A percentile compares a stretch with the other conserved stretches of the same genome.
Evolutionary conservation across 2,113 vertebrate species (phyloP).

Genomic region (Trogon surrucura): DNA sequence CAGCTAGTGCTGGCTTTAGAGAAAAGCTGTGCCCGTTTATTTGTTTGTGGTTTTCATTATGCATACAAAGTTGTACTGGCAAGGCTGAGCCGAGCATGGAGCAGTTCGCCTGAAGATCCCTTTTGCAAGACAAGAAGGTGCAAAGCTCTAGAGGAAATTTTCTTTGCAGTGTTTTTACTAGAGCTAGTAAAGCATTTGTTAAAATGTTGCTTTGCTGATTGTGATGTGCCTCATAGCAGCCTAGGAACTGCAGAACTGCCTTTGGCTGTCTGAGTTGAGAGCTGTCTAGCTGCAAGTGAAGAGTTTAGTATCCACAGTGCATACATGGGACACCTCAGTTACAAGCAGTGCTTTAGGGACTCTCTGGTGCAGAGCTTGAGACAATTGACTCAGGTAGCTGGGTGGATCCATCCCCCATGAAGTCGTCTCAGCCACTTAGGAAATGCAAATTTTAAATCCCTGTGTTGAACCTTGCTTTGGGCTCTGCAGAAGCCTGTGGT

Average conservation of each 20-base stretch:
- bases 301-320: neutral
- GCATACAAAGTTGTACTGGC: neutral
- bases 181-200: neutral
- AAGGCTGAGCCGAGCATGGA: neutral
- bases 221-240: neutral
- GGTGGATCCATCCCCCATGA: rapidly evolving
- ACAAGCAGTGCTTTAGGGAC: neutral
- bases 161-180: neutral
- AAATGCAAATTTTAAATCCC: neutral
- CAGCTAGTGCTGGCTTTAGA: rapidly evolving
- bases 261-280: neutral
- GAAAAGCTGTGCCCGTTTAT: neutral
- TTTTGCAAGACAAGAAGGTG: neutral
- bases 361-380: neutral
- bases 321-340: neutral
- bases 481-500: neutral
- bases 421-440: neutral
- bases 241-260: neutral
- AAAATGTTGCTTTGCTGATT: neutral
- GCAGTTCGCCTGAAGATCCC: neutral
- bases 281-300: neutral
- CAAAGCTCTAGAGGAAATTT: neutral
- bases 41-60: neutral
- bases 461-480: neutral
- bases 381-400: neutral